These are phyloP conservation scores for Heterodera filipjevi DNA, from an alignment of 2,888 invertebrate genomes.

Conservation along the genomic window DNA sequence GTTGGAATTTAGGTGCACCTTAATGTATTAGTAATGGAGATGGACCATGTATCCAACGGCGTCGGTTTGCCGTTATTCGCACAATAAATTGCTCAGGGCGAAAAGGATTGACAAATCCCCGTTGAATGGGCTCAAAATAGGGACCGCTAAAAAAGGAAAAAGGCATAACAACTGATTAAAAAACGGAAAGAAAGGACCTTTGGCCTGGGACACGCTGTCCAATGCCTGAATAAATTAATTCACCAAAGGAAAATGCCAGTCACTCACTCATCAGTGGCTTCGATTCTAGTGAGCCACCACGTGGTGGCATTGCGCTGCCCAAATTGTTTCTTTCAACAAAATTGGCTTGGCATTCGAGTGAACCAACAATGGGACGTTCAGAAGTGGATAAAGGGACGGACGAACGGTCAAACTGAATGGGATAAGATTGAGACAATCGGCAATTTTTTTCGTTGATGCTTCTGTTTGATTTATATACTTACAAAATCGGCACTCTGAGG, in stretches of 20 bases:
- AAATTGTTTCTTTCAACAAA: not conserved
- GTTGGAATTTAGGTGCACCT: not conserved
- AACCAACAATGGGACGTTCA: conserved; percentile 38
- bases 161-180: not conserved
- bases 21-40: too few relatives aligned
- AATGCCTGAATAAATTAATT: conserved; percentile 14
- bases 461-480: not conserved
- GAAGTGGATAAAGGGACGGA: conserved; percentile 2
- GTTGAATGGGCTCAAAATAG: conserved; percentile 80
- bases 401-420: conserved; percentile 23
- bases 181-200: not conserved
- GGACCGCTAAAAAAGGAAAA: conserved; percentile 13
- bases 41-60: conserved; percentile 84
- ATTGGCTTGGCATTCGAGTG: conserved; percentile 31
- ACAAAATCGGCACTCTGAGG: not conserved
- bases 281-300: conserved; percentile 31
- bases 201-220: conserved; percentile 20
- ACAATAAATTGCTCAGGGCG: conserved; percentile 86
- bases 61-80: conserved; percentile 61
- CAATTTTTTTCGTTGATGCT: not conserved
- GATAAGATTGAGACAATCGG: not conserved
- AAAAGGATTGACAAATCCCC: conserved; percentile 88
- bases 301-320: not conserved
- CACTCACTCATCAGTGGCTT: conserved; percentile 3
- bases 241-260: too few relatives aligned